phyloP scores from a whole-genome alignment of 2,797 vertebrate species.

The Phylloscopus collybita region DNA sequence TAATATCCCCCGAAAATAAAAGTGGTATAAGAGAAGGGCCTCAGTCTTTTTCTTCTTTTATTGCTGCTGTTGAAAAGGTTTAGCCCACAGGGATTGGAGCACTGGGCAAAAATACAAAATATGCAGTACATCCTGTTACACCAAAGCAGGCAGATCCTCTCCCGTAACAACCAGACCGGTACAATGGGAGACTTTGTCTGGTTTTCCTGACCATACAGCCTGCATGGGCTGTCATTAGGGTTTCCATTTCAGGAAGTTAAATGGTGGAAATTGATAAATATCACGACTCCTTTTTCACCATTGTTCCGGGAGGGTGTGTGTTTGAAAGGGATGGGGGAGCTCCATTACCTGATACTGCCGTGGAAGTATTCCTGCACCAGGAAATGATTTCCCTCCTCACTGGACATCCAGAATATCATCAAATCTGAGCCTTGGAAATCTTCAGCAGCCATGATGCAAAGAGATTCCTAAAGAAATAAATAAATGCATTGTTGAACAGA shows the following conservation, averaged over 20 bases:
- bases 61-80: constrained; percentile 63
- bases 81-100: constrained; percentile 47
- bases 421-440: background rate
- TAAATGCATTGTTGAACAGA: background rate
- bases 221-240: constrained; percentile 65
- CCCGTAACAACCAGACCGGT: constrained; percentile 25
- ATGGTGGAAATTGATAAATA: constrained; percentile 65
- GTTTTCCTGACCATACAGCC: constrained; percentile 35
- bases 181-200: constrained; percentile 66
- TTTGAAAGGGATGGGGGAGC: background rate
- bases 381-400: background rate
- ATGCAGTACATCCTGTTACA: constrained; percentile 60
- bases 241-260: constrained; percentile 71
- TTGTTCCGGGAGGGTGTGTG: background rate
- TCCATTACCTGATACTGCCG: background rate
- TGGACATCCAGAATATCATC: background rate
- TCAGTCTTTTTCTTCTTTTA: constrained; percentile 67
- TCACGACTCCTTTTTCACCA: constrained; percentile 61
- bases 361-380: background rate
- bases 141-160: constrained; percentile 49
- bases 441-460: background rate
- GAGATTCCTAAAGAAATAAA: background rate
- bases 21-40: constrained; percentile 57
- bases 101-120: constrained; percentile 60
- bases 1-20: constrained; percentile 65